Conservation (phyloP, 2,888 invertebrate genomes). For the Nomada hirtipes region DNA sequence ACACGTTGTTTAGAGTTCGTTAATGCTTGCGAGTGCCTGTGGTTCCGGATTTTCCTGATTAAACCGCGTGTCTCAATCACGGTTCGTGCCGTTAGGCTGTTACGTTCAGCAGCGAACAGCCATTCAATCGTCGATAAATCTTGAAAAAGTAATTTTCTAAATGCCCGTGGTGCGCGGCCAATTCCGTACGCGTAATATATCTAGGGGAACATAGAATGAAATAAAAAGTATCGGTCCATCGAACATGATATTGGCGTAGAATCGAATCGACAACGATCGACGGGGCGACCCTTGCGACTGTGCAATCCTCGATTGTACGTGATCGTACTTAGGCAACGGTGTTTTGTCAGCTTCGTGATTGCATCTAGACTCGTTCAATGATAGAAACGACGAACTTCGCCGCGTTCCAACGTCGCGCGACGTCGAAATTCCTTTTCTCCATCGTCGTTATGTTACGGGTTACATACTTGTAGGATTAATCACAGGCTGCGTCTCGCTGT, state of each 20-base stretch:
- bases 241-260: neutral
- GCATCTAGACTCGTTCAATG: neutral
- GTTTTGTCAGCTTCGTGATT: constrained; percentile 28
- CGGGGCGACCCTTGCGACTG: neutral
- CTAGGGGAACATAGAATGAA: no score
- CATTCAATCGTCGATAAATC: no score
- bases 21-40: constrained; percentile 8
- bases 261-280: neutral
- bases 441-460: neutral
- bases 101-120: no score
- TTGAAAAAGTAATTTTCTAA: no score
- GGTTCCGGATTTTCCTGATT: constrained; percentile 12
- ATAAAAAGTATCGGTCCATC: neutral
- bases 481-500: constrained; percentile 20
- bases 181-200: no score
- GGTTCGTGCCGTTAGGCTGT: neutral
- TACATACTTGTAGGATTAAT: constrained; percentile 3
- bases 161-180: no score
- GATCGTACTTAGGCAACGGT: constrained; percentile 26
- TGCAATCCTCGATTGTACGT: constrained; percentile 18
- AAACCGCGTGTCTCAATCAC: neutral
- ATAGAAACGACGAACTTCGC: constrained; percentile 16
- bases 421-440: constrained; percentile 34
- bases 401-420: constrained; percentile 13
- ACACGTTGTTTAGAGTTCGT: constrained; percentile 18